Conservation (phyloP, 30 jellyfish, hydroid and myxozoan genomes). For the Nemopilema nomurai region DNA sequence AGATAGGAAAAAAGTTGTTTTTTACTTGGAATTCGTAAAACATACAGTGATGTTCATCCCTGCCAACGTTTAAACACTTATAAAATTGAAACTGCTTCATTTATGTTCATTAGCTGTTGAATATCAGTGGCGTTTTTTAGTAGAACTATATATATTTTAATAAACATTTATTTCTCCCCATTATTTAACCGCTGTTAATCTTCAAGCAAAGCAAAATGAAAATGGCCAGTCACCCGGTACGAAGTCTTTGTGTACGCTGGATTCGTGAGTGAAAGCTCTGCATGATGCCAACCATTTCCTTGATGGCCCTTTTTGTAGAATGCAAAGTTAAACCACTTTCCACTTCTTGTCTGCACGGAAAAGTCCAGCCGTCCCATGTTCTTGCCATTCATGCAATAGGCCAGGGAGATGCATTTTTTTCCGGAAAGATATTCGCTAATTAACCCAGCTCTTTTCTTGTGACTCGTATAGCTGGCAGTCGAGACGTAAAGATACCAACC, state of each 20-base stretch:
- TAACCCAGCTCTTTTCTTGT: slow-evolving; percentile 8
- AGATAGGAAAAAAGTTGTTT: background rate
- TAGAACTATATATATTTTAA: too few relatives aligned
- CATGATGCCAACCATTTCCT: slow-evolving; percentile 67
- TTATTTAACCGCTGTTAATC: background rate
- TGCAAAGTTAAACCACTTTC: slow-evolving; percentile 2
- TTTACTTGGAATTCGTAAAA: background rate
- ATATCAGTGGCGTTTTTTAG: too few relatives aligned
- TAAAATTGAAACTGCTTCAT: too few relatives aligned
- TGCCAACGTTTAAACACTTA: background rate
- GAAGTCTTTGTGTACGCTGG: slow-evolving; percentile 35
- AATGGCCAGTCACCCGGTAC: background rate
- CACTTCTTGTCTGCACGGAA: slow-evolving; percentile 3
- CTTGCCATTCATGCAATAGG: slow-evolving; percentile 59
- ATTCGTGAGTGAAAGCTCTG: slow-evolving; percentile 26
- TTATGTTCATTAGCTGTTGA: too few relatives aligned
- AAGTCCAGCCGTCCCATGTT: slow-evolving; percentile 35
- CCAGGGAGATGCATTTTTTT: slow-evolving; percentile 57
- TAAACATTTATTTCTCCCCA: too few relatives aligned
- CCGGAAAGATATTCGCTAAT: slow-evolving; percentile 38
- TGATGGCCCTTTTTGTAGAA: slow-evolving; percentile 63
- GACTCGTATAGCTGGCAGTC: background rate
- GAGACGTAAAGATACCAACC: slow-evolving; percentile 46
- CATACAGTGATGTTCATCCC: background rate
- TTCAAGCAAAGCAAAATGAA: background rate